Percentiles rank a stretch among this genome's conserved stretches.
Evolutionary conservation across 2,888 invertebrate species (phyloP).

Genomic region (Leptinotarsa juncta): DNA sequence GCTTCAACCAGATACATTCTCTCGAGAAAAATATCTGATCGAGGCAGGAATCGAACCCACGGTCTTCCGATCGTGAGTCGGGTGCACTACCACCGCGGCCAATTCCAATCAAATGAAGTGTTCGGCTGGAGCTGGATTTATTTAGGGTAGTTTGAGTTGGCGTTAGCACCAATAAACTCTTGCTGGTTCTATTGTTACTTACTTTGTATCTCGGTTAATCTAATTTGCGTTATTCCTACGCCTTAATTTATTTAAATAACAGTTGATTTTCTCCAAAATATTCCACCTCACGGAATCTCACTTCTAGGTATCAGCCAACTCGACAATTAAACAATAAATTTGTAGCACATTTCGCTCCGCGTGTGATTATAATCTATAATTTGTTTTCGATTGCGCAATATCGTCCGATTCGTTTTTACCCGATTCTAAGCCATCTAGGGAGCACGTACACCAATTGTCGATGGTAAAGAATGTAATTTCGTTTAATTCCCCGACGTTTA

Average conservation of each 20-base stretch:
- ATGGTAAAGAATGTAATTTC: slow-evolving; percentile 37
- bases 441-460: slow-evolving; percentile 30
- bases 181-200: too few relatives aligned
- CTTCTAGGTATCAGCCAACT: slow-evolving; percentile 1
- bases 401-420: slow-evolving; percentile 5
- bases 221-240: not conserved
- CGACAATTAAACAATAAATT: slow-evolving; percentile 2
- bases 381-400: slow-evolving; percentile 18
- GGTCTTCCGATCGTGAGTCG: too few relatives aligned
- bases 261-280: not conserved
- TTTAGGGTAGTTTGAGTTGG: too few relatives aligned
- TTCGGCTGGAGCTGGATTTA: too few relatives aligned
- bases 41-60: too few relatives aligned
- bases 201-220: too few relatives aligned
- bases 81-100: too few relatives aligned
- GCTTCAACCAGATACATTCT: too few relatives aligned
- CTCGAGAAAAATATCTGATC: too few relatives aligned
- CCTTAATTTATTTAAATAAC: not conserved
- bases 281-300: not conserved
- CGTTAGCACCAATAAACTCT: too few relatives aligned
- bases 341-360: slow-evolving; percentile 1
- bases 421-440: slow-evolving; percentile 17
- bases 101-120: too few relatives aligned
- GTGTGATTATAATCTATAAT: slow-evolving; percentile 20
- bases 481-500: slow-evolving; percentile 36